Base-by-base conservation (phyloP, 2,113 vertebrate genomes). In the Crotalus horridus region DNA sequence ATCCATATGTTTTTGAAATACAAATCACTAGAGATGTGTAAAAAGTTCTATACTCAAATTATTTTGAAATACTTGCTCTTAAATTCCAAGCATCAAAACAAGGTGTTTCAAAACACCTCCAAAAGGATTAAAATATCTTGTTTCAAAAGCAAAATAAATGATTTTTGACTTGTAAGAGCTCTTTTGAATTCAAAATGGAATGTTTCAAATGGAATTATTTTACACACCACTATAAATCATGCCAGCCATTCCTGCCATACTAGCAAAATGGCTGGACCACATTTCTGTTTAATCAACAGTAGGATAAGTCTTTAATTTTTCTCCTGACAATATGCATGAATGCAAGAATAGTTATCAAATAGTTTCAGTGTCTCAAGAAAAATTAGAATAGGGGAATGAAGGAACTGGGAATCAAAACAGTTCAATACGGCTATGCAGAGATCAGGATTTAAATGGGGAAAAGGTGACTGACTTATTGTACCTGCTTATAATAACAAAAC, bases 281-380 rank as follows among this genome's bases (percentile, higher is more conserved):
- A 33, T 33, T 88, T 51, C 29, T 51, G 11, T 26, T 54, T 11
- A 21, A 90, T 58, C 85, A 89, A 26, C 23, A 90, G 15, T 4
- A 8, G 58, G 51, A 3, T 20, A 64, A 43, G 3, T 26, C 24
- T 74, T 9, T 8, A 29, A 3, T 24, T 59, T 56, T 92, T 93
- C 54, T 93, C 56, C 89, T 90, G 90, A 92, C 94, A 93, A 12
- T 91, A 85, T 1, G 69, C 10, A 88, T 4, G 56, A 13, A 91
- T 13, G 43, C 81, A 91, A 87, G 88, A 88, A 93, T 92, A 94
- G 91, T 7, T 89, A 89, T 12, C 90, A 89, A 94, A 94, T 91
- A 88, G 85, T 94, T 95, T 91, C 89, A 91, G 10, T 1, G 43
- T 91, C 88, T 0, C 87, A 91, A 20, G 91, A 88, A 91, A 93